phyloP scores from a whole-genome alignment of 2,888 invertebrate species.

The Geophilus truncorum region DNA sequence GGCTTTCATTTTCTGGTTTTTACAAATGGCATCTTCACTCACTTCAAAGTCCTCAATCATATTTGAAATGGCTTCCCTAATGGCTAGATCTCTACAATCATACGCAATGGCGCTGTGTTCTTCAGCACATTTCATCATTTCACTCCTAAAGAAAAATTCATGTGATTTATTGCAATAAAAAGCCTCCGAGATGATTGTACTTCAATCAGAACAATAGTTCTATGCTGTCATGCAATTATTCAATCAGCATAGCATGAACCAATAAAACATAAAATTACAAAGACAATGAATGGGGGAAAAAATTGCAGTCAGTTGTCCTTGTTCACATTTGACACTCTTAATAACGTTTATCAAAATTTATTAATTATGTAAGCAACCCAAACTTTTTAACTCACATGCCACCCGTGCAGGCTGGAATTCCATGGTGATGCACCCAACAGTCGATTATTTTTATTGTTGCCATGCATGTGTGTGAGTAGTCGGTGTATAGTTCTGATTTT shows the following conservation, averaged over 20 bases:
- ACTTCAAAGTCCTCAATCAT: slow-evolving; percentile 14
- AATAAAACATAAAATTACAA: neutral
- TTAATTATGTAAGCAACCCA: neutral
- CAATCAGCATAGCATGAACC: neutral
- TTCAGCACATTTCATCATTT: neutral
- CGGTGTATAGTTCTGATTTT: neutral
- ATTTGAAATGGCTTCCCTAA: neutral
- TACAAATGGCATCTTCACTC: slow-evolving; percentile 16
- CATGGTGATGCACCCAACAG: neutral
- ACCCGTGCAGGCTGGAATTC: slow-evolving; percentile 12
- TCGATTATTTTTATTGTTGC: neutral
- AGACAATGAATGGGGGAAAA: neutral
- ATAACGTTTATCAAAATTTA: neutral
- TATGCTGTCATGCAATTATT: neutral
- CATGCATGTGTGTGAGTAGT: neutral
- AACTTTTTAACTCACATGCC: neutral
- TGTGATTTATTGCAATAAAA: slow-evolving; percentile 11
- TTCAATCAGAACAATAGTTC: neutral
- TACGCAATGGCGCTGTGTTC: neutral
- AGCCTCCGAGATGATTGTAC: neutral
- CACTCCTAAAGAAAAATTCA: neutral
- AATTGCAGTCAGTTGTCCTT: neutral
- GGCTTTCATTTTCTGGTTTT: neutral
- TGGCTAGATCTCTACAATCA: neutral
- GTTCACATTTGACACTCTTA: neutral